Percentiles rank a stretch among this genome's conserved stretches.
Conservation (phyloP, 2,113 vertebrate genomes). For the Vimba vimba region DNA sequence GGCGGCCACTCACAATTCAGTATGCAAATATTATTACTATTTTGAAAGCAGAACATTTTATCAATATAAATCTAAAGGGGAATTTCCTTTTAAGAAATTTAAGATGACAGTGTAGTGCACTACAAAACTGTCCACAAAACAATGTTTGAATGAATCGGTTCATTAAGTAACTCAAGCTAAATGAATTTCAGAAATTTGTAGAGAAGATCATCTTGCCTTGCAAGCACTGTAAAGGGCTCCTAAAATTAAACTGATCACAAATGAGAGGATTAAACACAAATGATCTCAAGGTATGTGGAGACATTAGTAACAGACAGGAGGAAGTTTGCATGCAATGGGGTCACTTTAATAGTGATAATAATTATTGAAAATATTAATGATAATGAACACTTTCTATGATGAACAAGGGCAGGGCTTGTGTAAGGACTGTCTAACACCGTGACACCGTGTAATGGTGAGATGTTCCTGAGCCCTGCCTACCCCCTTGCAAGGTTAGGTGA, state of each 20-base stretch:
- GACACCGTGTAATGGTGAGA: background rate
- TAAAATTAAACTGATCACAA: background rate
- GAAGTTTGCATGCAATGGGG: constrained; percentile 10
- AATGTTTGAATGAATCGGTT: background rate
- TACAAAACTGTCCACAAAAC: background rate
- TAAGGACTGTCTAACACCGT: background rate
- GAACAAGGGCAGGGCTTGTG: background rate
- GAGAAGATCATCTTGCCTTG: background rate
- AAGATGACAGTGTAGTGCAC: background rate
- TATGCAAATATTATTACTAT: background rate
- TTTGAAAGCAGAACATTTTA: too few relatives aligned
- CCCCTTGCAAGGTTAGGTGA: constrained; percentile 91
- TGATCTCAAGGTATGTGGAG: constrained; percentile 9
- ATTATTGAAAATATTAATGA: too few relatives aligned
- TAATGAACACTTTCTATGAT: constrained; percentile 15
- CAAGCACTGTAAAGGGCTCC: constrained; percentile 3
- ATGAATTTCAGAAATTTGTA: background rate
- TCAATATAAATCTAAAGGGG: too few relatives aligned
- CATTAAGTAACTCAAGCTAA: background rate
- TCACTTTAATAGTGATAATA: background rate
- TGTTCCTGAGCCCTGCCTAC: constrained; percentile 90
- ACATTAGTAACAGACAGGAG: background rate
- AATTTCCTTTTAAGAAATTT: too few relatives aligned
- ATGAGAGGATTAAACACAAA: constrained; percentile 3
- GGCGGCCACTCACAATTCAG: background rate